Evolutionary conservation across 2,888 invertebrate genomes (phyloP).

Genomic region (Drosophila kambysellisi): DNA sequence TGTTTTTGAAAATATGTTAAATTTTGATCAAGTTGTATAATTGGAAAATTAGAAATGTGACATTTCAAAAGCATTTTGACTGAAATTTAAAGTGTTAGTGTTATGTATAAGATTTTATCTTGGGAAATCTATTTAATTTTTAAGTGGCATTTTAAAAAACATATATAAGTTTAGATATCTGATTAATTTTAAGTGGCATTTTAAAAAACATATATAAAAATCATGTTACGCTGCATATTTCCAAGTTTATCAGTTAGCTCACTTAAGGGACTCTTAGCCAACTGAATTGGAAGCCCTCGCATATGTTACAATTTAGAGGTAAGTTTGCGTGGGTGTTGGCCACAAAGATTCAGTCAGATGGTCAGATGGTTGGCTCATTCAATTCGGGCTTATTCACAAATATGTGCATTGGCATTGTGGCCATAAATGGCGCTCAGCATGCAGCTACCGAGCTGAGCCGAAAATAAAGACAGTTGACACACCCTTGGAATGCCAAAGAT

Average conservation of each 20-base stretch:
- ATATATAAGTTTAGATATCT: too few species aligned
- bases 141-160: too few species aligned
- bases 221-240: neutral
- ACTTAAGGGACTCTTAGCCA: neutral
- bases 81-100: neutral
- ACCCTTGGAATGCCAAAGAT: constrained; percentile 60
- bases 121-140: too few species aligned
- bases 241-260: neutral
- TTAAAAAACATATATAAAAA: neutral
- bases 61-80: neutral
- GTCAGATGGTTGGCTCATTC: neutral
- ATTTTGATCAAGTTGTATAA: neutral
- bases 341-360: constrained; percentile 11
- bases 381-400: constrained; percentile 34
- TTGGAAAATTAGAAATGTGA: neutral
- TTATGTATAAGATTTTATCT: neutral
- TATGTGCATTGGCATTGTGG: constrained; percentile 20
- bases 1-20: neutral
- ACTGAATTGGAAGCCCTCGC: constrained; percentile 14
- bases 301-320: constrained; percentile 1
- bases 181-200: neutral
- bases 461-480: constrained; percentile 63
- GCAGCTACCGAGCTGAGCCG: constrained; percentile 35
- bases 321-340: constrained; percentile 53
- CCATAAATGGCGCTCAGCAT: constrained; percentile 61